Conservation (phyloP, 2,888 invertebrate species). For the Phragmatobia fuliginosa region DNA sequence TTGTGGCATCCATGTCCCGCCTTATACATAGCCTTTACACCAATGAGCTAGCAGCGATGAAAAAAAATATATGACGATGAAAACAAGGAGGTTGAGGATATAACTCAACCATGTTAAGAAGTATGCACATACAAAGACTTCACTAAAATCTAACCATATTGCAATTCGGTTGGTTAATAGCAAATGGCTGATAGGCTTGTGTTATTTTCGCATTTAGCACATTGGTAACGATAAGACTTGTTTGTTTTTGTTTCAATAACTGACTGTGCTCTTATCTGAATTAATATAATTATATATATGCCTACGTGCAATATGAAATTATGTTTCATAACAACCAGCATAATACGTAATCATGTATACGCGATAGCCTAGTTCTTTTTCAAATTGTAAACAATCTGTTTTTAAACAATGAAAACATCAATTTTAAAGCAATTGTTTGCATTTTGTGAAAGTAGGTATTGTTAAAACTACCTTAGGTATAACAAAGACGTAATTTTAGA, state of each 20-base stretch:
- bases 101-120: conserved; percentile 64
- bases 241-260: conserved; percentile 58
- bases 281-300: conserved; percentile 14
- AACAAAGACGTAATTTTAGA: not conserved
- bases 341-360: conserved; percentile 15
- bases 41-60: conserved; percentile 67
- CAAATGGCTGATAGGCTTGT: conserved; percentile 53
- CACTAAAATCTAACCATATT: conserved; percentile 43
- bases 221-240: conserved; percentile 50
- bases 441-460: conserved; percentile 1
- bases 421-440: conserved; percentile 12
- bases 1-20: conserved; percentile 52
- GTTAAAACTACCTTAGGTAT: not conserved
- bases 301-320: conserved; percentile 3
- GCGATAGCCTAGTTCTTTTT: conserved; percentile 13
- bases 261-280: conserved; percentile 39
- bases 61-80: conserved; percentile 72
- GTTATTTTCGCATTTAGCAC: conserved; percentile 56
- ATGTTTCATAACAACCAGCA: conserved; percentile 38
- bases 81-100: conserved; percentile 78
- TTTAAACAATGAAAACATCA: conserved; percentile 17
- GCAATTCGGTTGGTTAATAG: conserved; percentile 43
- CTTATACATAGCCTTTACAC: conserved; percentile 63
- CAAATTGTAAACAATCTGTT: conserved; percentile 23
- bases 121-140: conserved; percentile 66